Base-by-base conservation (phyloP, 2,888 invertebrate species). In the Synanthedon andrenaeformis region DNA sequence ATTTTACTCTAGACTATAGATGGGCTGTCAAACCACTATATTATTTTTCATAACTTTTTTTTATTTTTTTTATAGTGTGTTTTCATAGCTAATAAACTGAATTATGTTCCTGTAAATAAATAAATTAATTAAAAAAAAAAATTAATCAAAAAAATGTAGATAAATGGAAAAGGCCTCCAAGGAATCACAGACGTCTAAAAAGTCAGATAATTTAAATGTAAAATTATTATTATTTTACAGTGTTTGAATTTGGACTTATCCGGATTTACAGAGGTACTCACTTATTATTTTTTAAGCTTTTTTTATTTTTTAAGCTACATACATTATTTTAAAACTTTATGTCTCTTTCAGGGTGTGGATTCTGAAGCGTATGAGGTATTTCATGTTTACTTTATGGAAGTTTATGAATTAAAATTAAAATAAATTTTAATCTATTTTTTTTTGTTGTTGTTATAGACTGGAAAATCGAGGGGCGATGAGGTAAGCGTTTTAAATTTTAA, bases 331-430 rank as follows among this genome's bases (percentile, higher is more conserved):
- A 35, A 35, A 35, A 35, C 3, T 51, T 17, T 54, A 53, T 59
- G 61, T 55, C 49, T 51, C 59, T 82, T 75, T 58, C 69, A 86
- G 86, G 82, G 74, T 41, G 62, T 78, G 17, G 85, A 83, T 59
- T 84, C 86, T 0, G 86, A 86, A 59, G 76, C 72, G 1, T 86
- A 78, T 65, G 77, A 76, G 79, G 86, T 84, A 70, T 23, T 23
- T 23, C 23, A 23, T 45, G 10, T 35, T 35, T n/a, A n/a, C 12
- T 23, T 50, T 50, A 19, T 19, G 45, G 45, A 35, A 10, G 10
- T 35, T 35, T 35, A 35, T 35, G 2, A 35, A 2, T 35, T 35
- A n/a, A n/a, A n/a, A 12, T 45, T 13, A n/a, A 45, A 45, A 45
- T 0, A 45, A 49, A 49, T 19, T 49, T 17, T 8, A 23, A 35